Evolutionary conservation across 2,888 invertebrate species (phyloP), one percentile per base, ranked within the genome.

Genomic region (Metalampra italica): DNA sequence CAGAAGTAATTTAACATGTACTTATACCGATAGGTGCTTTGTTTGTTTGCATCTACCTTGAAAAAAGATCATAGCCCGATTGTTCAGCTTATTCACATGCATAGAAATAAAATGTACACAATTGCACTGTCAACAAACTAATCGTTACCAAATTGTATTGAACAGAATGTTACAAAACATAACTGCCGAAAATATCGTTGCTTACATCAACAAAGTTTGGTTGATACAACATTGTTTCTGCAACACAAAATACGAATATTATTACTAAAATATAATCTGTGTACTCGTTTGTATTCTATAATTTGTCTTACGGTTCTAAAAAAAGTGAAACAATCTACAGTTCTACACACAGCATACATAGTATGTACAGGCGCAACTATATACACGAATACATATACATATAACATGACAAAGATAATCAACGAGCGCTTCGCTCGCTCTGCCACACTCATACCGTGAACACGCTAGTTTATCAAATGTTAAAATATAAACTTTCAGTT

Each of bases 341-440:
- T 71, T 66, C 80, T 83, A 86, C 79, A 9, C 78, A 79, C 78
- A 75, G 77, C 86, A 86, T 86, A 86, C 84, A 84, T 72, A 82
- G 84, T 87, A 87, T 88, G 85, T 88, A 88, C 88, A 88, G 68
- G 76, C 66, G 64, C 75, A 74, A 74, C 70, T 86, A 86, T 87
- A 75, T 84, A 87, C 84, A 88, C 71, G 68, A 76, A 22, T 22
- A 22, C 22, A 75, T 75, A 22, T 22, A 22, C 22, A 75, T 75
- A 79, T 70, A 75, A 75, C 64, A 74, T 75, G 76, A 77, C 77
- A 75, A 72, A 77, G 69, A 62, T 67, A 63, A 69, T 62, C 54
- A 66, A 66, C 64, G 62, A 72, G 64, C 55, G 55, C 64, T 66
- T 8, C 29, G 9, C 15, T 64, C 59, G 64, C 66, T 63, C 64